Evolutionary conservation across 2,113 vertebrate genomes (phyloP).

Genomic region (Hippocampus barbouri): DNA sequence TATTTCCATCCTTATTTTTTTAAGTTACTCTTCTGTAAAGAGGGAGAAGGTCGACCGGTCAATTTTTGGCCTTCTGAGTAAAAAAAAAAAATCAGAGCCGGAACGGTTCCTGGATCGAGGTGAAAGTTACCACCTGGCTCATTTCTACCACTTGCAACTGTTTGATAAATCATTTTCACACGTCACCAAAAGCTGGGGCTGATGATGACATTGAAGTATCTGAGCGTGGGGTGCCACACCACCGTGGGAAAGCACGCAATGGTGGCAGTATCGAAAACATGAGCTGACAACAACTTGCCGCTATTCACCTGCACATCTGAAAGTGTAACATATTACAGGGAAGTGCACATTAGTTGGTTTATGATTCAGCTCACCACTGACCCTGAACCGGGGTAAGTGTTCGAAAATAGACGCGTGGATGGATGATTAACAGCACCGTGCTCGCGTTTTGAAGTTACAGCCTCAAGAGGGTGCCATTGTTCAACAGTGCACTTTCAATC

Average conservation of each 20-base stretch:
- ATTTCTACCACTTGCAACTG: neutral
- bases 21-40: neutral
- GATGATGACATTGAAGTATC: neutral
- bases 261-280: too few relatives aligned
- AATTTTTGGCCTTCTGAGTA: neutral
- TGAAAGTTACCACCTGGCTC: neutral
- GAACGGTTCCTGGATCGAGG: neutral
- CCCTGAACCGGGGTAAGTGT: neutral
- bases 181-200: neutral
- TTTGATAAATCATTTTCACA: neutral
- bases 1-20: neutral
- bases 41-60: neutral
- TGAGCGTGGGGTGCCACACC: neutral
- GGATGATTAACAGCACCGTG: neutral
- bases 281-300: neutral
- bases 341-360: neutral
- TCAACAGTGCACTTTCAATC: neutral
- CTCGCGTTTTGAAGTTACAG: neutral
- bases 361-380: neutral
- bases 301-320: neutral
- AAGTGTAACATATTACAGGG: neutral
- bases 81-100: neutral
- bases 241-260: neutral
- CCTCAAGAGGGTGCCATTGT: slow-evolving; percentile 31
- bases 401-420: neutral